Base-by-base conservation (phyloP, 2,113 vertebrate genomes). In the Andinoacara biseriatus region DNA sequence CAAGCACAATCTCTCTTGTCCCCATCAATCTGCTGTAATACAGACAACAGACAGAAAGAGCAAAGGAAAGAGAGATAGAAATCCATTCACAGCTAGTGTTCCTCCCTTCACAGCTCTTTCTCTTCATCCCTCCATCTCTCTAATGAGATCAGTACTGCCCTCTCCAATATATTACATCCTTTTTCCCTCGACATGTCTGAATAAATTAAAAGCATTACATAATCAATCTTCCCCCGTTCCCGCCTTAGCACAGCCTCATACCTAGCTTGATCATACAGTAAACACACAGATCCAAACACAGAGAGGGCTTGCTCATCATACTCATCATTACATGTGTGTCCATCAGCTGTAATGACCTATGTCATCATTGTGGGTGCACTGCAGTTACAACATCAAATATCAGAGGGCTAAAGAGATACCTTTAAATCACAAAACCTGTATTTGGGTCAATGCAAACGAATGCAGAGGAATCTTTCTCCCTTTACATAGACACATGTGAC, bases 151-250 rank as follows among this genome's bases (percentile, higher is more conserved):
- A 86, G 76, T 59, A 62, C 79, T 92, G 72, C 82, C 90, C 89
- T 88, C 89, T 87, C 88, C 49, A 80, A 92, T 90, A 90, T 77
- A 82, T 81, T 83, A 82, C 93, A 91, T 83, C 75, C 65, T 29
- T 74, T 81, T 77, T 40, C 76, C 87, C 76, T 74, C 69, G 78
- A 81, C 90, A 91, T 82, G 89, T 90, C 84, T 87, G 93, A 93
- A 94, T 93, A 93, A 90, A 94, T 94, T 93, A 94, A 92, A 93
- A 91, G 46, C 84, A 79, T 94, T 93, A 93, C 86, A 94, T 94
- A 95, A 94, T 93, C 86, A 88, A 91, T 90, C 92, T 85, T 74
- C 46, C 83, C 80, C 67, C 81, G 75, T 87, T 85, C 81, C 85
- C 60, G 84, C 63, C 81, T 74, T 35, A 81, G 89, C 75, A 81